Evolutionary conservation across 1,140 invertebrate species (phyloP).

Genomic region (Goniozus legneri): DNA sequence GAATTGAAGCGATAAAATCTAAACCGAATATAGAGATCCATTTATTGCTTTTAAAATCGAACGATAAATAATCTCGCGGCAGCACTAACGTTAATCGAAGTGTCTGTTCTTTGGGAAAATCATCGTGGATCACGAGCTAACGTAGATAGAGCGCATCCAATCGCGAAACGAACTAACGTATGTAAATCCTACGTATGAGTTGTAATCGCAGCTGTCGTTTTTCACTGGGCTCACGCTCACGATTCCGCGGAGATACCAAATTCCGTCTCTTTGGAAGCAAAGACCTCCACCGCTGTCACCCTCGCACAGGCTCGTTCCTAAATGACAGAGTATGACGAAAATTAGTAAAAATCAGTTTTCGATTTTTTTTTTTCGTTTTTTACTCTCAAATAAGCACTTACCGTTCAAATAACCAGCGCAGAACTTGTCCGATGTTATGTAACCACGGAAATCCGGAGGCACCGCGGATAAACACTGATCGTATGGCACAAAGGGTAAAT

Average conservation of each 20-base stretch:
- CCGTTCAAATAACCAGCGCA: conserved; percentile 31
- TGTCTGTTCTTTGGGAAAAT: not conserved
- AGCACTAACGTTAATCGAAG: not conserved
- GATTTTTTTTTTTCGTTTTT: not conserved
- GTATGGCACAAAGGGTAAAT: conserved; percentile 26
- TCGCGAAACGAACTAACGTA: conserved; percentile 25
- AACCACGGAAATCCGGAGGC: conserved; percentile 25
- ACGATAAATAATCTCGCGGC: too few relatives aligned
- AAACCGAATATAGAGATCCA: not conserved
- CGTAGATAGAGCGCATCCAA: conserved; percentile 22
- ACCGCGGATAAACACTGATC: conserved; percentile 23
- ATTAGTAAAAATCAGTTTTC: not conserved
- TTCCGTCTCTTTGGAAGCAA: conserved; percentile 22
- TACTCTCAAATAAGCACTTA: conserved; percentile 12
- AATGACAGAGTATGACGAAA: not conserved
- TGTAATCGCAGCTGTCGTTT: conserved; percentile 24
- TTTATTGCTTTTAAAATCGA: not conserved
- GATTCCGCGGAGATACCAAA: conserved; percentile 36
- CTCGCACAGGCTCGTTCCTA: conserved; percentile 32
- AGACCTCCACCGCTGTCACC: conserved; percentile 40
- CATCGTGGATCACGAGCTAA: not conserved
- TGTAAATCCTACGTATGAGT: conserved; percentile 36
- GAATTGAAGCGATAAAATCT: not conserved
- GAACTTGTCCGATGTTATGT: conserved; percentile 33
- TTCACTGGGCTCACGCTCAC: conserved; percentile 33